These are phyloP conservation scores for Tinamus guttatus DNA, from an alignment of 2,113 vertebrate species.

Conservation along the genomic window DNA sequence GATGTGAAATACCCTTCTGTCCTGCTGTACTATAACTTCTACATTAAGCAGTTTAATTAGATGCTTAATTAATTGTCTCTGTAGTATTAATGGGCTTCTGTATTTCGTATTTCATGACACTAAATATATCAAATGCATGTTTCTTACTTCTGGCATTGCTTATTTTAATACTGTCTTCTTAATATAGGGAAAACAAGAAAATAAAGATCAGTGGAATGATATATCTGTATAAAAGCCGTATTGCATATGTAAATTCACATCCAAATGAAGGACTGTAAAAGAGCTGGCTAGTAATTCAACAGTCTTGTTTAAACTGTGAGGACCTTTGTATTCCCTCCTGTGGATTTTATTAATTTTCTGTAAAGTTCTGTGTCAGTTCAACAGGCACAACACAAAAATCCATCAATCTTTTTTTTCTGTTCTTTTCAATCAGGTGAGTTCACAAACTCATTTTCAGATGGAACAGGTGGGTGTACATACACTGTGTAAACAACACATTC, in stretches of 20 bases:
- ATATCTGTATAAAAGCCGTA: not conserved
- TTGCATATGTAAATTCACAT: not conserved
- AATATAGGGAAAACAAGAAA: not conserved
- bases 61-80: not conserved
- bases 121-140: not conserved
- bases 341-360: not conserved
- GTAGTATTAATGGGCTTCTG: not conserved
- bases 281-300: not conserved
- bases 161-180: not conserved
- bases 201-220: not conserved
- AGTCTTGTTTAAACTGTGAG: not conserved
- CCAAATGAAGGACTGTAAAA: not conserved
- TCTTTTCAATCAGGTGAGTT: conserved; percentile 38
- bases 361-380: not conserved
- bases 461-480: conserved; percentile 33
- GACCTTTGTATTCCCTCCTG: not conserved
- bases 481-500: conserved; percentile 24
- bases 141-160: not conserved
- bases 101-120: not conserved
- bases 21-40: not conserved
- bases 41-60: not conserved
- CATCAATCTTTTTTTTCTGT: not conserved
- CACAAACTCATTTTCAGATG: conserved; percentile 34
- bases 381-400: not conserved
- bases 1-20: not conserved